Base-by-base conservation (phyloP, 2,797 vertebrate genomes). In the Sebastes diploproa region DNA sequence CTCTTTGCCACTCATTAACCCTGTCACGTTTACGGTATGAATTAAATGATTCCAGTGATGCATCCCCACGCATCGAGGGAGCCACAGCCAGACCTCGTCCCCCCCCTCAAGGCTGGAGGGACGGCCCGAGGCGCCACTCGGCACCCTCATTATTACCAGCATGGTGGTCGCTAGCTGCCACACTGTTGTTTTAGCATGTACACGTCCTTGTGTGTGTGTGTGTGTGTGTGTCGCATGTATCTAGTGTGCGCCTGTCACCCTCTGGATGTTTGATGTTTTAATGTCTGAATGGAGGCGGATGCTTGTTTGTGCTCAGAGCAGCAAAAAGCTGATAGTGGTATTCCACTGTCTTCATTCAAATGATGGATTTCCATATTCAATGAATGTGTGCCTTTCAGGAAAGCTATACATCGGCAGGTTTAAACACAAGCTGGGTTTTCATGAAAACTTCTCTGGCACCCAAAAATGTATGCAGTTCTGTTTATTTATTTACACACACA, bases 1-100 rank as follows among this genome's bases (percentile, higher is more conserved):
- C 92, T 91, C 91, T 90, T 95, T 95, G 94, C 87, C 91, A 88
- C 94, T 95, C 94, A 94, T 96, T 96, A 96, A 95, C 94, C 94
- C 91, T 94, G 95, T 96, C 95, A 95, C 91, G 89, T 94, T 95
- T 94, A 94, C 66, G 90, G 90, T 92, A 91, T 94, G 93, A 95
- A 94, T 96, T 95, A 95, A 96, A 94, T 89, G 93, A 92, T 94
- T 93, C 85, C 88, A 90, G 90, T 74, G 90, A 95, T 95, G 94
- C 93, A 82, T 92, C 93, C 85, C 85, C 93, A 93, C 88, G 86
- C 90, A 89, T 81, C 36, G 13, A 87, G 83, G 84, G 88, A 89
- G 84, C 63, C 83, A 56, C 65, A 74, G 67, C 77, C 77, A 82
- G 73, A 65, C 85, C 83, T 23, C 30, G 5, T 13, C 36, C 23